phyloP scores from a whole-genome alignment of 2,888 invertebrate species.

The Drosophila diplacantha region DNA sequence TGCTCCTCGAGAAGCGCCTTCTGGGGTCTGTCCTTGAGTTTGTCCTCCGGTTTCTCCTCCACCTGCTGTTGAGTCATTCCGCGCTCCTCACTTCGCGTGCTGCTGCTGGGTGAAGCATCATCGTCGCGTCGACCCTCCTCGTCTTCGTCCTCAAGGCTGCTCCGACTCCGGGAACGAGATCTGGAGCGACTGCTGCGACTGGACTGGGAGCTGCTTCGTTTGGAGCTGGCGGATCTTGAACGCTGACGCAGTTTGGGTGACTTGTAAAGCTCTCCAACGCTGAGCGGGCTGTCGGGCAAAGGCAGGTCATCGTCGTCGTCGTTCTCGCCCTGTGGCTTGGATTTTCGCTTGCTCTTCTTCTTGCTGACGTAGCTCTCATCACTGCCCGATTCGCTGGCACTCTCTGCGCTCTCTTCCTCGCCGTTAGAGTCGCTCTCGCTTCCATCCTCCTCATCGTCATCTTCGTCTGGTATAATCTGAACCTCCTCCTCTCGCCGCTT shows the following conservation, averaged over 20 bases:
- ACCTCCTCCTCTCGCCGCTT: slow-evolving; percentile 60
- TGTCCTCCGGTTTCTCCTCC: slow-evolving; percentile 32
- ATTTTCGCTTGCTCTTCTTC: slow-evolving; percentile 56
- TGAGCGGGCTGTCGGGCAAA: slow-evolving; percentile 79
- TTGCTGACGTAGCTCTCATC: slow-evolving; percentile 50
- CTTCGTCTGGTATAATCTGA: slow-evolving; percentile 66
- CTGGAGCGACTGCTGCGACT: slow-evolving; percentile 57
- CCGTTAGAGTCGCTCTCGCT: slow-evolving; percentile 55
- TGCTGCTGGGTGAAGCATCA: slow-evolving; percentile 62
- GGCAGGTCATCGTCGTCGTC: slow-evolving; percentile 78
- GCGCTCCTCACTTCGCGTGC: slow-evolving; percentile 73
- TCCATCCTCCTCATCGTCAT: slow-evolving; percentile 29
- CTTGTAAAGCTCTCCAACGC: slow-evolving; percentile 79
- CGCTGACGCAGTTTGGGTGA: slow-evolving; percentile 64
- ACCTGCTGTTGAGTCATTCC: slow-evolving; percentile 64
- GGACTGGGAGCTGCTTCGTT: slow-evolving; percentile 61
- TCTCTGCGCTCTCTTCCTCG: slow-evolving; percentile 44
- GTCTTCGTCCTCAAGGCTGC: slow-evolving; percentile 38
- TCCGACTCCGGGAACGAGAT: slow-evolving; percentile 38
- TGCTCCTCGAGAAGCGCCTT: slow-evolving; percentile 40
- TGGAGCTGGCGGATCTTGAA: slow-evolving; percentile 52
- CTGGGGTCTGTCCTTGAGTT: slow-evolving; percentile 20
- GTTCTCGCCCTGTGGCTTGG: slow-evolving; percentile 29
- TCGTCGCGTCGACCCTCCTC: slow-evolving; percentile 17
- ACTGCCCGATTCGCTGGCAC: slow-evolving; percentile 51